These are phyloP conservation scores for Epiblema foenella DNA, from an alignment of 2,888 invertebrate genomes.

Conservation along the genomic window DNA sequence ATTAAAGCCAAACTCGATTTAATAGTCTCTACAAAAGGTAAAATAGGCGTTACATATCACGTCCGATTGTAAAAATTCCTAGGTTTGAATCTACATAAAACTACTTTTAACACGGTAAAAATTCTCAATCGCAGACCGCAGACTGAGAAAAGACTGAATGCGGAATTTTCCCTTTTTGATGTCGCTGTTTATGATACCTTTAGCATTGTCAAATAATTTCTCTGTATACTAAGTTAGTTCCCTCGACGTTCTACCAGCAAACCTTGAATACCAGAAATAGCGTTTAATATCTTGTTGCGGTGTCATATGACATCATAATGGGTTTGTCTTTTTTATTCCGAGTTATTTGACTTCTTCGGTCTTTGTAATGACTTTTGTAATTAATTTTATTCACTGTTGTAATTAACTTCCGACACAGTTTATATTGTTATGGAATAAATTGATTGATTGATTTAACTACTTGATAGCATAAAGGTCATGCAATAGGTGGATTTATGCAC, in stretches of 20 bases:
- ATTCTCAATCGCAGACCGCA: too few species aligned
- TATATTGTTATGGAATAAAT: too few species aligned
- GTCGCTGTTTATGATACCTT: background rate
- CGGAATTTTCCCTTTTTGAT: background rate
- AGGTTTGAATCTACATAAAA: too few species aligned
- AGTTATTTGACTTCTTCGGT: constrained; percentile 1
- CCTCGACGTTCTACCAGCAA: constrained; percentile 5
- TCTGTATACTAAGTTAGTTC: background rate
- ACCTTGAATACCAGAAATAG: constrained; percentile 6
- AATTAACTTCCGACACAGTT: too few species aligned
- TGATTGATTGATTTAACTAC: too few species aligned
- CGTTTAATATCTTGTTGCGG: background rate
- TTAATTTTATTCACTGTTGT: too few species aligned
- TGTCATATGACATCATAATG: background rate
- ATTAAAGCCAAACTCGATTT: constrained; percentile 12
- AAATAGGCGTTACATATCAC: background rate
- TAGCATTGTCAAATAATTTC: background rate
- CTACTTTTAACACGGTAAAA: too few species aligned
- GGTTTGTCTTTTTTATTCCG: background rate
- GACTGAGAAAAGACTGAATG: too few species aligned
- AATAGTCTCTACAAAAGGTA: background rate
- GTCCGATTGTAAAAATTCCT: background rate
- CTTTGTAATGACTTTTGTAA: too few species aligned
- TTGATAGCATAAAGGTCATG: too few species aligned
- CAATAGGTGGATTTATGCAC: too few species aligned